Evolutionary conservation across 2,113 vertebrate species (phyloP).

Genomic region (Tupaia tana): DNA sequence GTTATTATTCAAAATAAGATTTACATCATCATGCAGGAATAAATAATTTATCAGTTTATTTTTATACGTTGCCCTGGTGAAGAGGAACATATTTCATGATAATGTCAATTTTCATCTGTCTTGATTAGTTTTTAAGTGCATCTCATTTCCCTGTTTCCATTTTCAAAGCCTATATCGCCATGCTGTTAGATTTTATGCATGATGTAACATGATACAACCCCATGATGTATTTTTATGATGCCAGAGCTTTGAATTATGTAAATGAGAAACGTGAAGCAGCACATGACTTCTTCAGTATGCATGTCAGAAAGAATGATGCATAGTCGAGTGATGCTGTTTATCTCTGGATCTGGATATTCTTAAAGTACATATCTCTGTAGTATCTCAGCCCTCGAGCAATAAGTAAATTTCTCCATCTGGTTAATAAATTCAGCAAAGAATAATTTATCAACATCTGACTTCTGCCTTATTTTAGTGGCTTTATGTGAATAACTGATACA

Average conservation of each 20-base stretch:
- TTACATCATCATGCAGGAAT: neutral
- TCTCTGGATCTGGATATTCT: neutral
- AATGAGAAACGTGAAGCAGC: constrained; percentile 16
- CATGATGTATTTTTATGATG: neutral
- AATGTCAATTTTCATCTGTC: neutral
- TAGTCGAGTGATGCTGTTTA: constrained; percentile 44
- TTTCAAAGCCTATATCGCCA: constrained; percentile 33
- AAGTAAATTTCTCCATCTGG: constrained; percentile 68
- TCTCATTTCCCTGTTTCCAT: constrained; percentile 19
- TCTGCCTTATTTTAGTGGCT: constrained; percentile 64
- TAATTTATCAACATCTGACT: constrained; percentile 73
- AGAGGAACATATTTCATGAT: neutral
- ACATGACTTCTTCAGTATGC: constrained; percentile 51
- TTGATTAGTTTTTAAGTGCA: neutral
- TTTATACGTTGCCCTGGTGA: neutral
- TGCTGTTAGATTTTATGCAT: constrained; percentile 11
- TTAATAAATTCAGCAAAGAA: constrained; percentile 77
- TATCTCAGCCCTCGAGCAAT: neutral
- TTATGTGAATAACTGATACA: constrained; percentile 69
- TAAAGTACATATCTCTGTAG: neutral
- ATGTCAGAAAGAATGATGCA: constrained; percentile 39
- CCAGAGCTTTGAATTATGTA: constrained; percentile 6
- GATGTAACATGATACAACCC: constrained; percentile 5
- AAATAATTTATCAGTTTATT: neutral
- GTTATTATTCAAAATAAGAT: constrained; percentile 12